phyloP scores from a whole-genome alignment of 2,888 invertebrate species.

The Drosophila aldrichi region DNA sequence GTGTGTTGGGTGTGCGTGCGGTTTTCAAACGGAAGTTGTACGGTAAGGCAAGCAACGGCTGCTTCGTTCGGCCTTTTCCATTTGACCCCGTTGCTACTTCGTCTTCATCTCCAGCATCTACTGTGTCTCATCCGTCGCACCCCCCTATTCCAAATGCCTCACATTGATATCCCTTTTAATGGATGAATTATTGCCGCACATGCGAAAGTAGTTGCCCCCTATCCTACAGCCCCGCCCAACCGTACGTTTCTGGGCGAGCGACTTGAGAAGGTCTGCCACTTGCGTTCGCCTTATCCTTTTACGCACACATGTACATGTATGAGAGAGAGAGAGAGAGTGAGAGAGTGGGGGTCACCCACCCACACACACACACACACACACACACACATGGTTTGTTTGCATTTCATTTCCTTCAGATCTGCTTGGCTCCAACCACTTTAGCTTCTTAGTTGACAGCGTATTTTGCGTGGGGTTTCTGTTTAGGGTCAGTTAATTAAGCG shows the following conservation, averaged over 20 bases:
- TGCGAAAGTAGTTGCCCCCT: constrained; percentile 82
- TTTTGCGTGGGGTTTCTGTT: constrained; percentile 31
- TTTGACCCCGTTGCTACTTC: constrained; percentile 75
- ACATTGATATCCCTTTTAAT: constrained; percentile 84
- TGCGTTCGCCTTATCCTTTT: constrained; percentile 61
- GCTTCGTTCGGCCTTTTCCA: constrained; percentile 69
- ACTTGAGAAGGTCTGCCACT: constrained; percentile 50
- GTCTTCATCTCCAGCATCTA: constrained; percentile 46
- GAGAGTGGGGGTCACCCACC: constrained; percentile 1
- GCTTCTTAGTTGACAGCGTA: constrained; percentile 55
- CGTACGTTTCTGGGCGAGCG: constrained; percentile 27
- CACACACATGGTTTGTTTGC: constrained; percentile 65
- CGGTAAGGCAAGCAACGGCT: constrained; percentile 40
- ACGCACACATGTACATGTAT: constrained; percentile 24
- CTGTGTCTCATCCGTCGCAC: not conserved
- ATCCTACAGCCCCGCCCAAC: not conserved
- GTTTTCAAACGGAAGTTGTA: constrained; percentile 77
- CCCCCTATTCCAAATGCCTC: constrained; percentile 3
- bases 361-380: constrained; percentile 16
- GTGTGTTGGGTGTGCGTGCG: constrained; percentile 60
- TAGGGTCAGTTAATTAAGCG: constrained; percentile 75
- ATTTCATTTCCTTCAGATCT: constrained; percentile 76
- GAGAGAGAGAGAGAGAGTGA: not conserved
- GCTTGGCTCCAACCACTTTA: not conserved
- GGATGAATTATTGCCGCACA: constrained; percentile 85